phyloP scores from a whole-genome alignment of 2,888 invertebrate species.

The Ennomos quercinarius region DNA sequence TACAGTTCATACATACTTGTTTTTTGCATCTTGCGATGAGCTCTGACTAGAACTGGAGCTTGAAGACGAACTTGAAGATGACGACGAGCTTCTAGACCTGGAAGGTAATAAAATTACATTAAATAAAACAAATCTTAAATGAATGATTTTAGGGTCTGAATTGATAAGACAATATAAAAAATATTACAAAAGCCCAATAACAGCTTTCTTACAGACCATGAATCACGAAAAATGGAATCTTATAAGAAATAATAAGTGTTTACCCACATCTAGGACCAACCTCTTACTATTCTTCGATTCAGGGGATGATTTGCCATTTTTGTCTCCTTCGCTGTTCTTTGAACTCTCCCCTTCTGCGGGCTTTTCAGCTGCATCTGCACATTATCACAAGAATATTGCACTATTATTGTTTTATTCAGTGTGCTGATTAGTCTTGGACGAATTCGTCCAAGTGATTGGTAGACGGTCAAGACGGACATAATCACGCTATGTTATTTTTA shows the following conservation, averaged over 20 bases:
- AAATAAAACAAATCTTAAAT: neutral
- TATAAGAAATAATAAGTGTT: slow-evolving; percentile 12
- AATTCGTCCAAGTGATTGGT: too few species aligned
- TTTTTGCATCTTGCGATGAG: slow-evolving; percentile 69
- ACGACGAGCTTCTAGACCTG: slow-evolving; percentile 77
- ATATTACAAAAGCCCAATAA: neutral
- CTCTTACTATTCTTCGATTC: slow-evolving; percentile 67
- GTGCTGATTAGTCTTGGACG: too few species aligned
- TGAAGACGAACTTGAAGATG: slow-evolving; percentile 77
- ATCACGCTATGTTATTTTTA: too few species aligned
- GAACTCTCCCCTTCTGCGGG: slow-evolving; percentile 60
- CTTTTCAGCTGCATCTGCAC: slow-evolving; percentile 62
- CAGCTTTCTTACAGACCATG: slow-evolving; percentile 19
- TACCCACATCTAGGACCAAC: slow-evolving; percentile 56
- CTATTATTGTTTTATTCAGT: too few species aligned
- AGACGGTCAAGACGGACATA: too few species aligned
- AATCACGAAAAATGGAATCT: neutral
- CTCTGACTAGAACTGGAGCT: slow-evolving; percentile 81
- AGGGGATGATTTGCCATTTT: slow-evolving; percentile 63
- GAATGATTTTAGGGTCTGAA: too few species aligned
- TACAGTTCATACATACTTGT: slow-evolving; percentile 62
- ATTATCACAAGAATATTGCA: neutral
- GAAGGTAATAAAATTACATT: slow-evolving; percentile 21
- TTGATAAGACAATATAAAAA: neutral
- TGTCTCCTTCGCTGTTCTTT: slow-evolving; percentile 59